A percentile compares a stretch with the other conserved stretches of the same genome.
Evolutionary conservation across 92 coral and sea anemone species (phyloP).

Genomic region (Micromussa lordhowensis): DNA sequence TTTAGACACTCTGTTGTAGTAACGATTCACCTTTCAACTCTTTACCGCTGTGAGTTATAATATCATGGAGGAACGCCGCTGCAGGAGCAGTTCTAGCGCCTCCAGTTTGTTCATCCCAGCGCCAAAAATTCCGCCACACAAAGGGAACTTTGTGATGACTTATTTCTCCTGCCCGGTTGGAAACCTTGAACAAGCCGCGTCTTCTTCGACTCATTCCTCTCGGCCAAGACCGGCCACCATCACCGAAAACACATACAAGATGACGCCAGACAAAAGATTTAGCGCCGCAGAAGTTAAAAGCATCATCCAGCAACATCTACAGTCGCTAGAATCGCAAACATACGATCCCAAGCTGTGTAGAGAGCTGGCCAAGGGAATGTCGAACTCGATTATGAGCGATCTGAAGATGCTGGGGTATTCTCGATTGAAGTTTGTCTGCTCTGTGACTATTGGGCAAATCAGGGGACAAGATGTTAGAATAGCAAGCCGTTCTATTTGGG

Average conservation of each 20-base stretch:
- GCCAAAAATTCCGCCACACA: constrained; percentile 63
- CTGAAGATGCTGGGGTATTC: constrained; percentile 77
- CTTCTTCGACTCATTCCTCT: constrained; percentile 60
- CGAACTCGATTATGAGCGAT: constrained; percentile 82
- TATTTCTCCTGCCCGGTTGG: constrained; percentile 81
- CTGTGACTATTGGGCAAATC: constrained; percentile 89
- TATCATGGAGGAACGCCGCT: constrained; percentile 48
- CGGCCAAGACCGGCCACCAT: constrained; percentile 51
- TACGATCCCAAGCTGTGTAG: constrained; percentile 84
- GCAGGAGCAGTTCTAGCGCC: constrained; percentile 71
- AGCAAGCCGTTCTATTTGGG: constrained; percentile 94
- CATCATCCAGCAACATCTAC: constrained; percentile 81
- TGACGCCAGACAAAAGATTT: constrained; percentile 79
- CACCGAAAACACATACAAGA: constrained; percentile 66
- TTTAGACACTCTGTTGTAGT: neutral
- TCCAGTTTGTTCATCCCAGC: constrained; percentile 80
- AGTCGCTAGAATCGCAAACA: constrained; percentile 65
- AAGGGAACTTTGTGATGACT: constrained; percentile 74
- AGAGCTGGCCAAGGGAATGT: constrained; percentile 79
- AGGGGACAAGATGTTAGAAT: constrained; percentile 80
- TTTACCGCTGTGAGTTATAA: too few relatives aligned
- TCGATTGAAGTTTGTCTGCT: constrained; percentile 87
- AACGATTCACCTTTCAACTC: neutral
- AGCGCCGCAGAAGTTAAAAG: constrained; percentile 63
- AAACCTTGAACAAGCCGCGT: constrained; percentile 63